Evolutionary conservation across 1,140 invertebrate genomes (phyloP).

Genomic region (Diorhabda sublineata): DNA sequence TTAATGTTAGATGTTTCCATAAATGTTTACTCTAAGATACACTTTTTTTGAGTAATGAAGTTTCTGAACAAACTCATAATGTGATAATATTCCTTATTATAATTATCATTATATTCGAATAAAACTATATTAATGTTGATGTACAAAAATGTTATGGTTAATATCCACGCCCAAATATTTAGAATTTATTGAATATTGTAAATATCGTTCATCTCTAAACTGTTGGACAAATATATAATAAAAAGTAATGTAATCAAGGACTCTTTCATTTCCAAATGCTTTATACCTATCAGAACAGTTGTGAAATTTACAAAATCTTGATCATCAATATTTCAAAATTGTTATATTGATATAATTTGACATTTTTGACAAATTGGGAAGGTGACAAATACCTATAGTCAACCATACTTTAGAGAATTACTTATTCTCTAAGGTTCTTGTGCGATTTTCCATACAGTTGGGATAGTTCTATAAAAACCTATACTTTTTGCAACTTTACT

Average conservation of each 20-base stretch:
- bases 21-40: neutral
- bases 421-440: no score
- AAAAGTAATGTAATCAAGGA: neutral
- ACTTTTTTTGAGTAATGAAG: neutral
- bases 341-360: no score
- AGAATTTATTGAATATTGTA: neutral
- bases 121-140: neutral
- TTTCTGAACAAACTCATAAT: neutral
- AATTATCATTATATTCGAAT: neutral
- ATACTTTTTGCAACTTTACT: no score
- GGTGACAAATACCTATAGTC: no score
- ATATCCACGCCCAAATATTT: neutral
- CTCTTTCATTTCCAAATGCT: neutral
- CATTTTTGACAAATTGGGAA: no score
- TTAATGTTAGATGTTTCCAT: neutral
- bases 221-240: neutral
- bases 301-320: no score
- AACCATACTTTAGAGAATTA: no score
- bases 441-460: no score
- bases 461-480: no score
- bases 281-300: neutral
- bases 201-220: neutral
- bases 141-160: slow-evolving; percentile 1
- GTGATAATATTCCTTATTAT: neutral
- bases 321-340: no score